Conservation (phyloP, 2,113 vertebrate species). For the Lagopus leucura region DNA sequence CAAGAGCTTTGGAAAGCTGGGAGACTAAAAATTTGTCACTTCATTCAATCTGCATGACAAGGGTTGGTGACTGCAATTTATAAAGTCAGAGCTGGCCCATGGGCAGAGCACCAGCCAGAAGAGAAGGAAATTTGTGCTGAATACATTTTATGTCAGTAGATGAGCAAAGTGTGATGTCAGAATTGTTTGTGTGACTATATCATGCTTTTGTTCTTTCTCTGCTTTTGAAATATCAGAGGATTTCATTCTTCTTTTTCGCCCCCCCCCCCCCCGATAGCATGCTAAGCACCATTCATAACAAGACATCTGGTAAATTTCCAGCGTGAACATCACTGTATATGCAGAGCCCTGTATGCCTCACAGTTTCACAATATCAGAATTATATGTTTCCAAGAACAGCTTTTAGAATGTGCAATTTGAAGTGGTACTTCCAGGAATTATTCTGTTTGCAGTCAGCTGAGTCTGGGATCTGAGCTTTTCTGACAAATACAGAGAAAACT, state of each 20-base stretch:
- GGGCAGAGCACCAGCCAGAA: not conserved
- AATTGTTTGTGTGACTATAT: not conserved
- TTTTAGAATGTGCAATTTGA: not conserved
- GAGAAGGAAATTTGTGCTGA: not conserved
- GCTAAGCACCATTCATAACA: not conserved
- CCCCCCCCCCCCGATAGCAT: not conserved
- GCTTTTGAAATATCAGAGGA: not conserved
- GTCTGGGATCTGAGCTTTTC: not conserved
- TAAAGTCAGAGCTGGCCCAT: not conserved
- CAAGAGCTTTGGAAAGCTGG: not conserved
- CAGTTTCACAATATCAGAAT: not conserved
- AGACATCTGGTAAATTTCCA: not conserved
- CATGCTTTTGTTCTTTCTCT: not conserved
- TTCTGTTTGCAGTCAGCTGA: not conserved
- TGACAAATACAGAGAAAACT: fast-evolving
- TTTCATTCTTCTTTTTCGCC: not conserved
- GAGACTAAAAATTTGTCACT: not conserved
- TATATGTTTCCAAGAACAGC: not conserved
- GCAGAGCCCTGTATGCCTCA: not conserved
- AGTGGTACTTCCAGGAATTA: not conserved
- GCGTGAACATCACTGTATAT: not conserved
- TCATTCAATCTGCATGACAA: not conserved
- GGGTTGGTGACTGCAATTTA: not conserved
- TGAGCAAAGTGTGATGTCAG: not conserved
- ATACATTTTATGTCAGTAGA: not conserved